A percentile compares a stretch with the other conserved stretches of the same genome.
Evolutionary conservation across 2,113 vertebrate species (phyloP).

Genomic region (Holacanthus passer): DNA sequence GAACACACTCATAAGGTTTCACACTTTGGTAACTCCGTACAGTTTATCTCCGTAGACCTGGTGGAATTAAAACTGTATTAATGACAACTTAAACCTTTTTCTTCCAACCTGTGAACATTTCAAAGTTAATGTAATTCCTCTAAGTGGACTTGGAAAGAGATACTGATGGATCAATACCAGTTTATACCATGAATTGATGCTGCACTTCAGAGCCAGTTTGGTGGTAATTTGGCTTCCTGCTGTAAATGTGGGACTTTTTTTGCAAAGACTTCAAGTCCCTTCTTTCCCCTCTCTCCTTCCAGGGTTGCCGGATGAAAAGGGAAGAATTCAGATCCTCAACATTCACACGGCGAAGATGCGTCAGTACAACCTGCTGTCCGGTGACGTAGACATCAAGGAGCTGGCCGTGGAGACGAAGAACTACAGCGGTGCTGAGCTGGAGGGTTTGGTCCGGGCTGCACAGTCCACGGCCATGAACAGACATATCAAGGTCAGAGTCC

Average conservation of each 20-base stretch:
- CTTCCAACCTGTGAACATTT: neutral
- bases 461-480: conserved; percentile 99
- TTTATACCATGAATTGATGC: too few relatives aligned
- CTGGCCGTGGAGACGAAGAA: conserved; percentile 95
- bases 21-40: neutral
- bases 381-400: conserved; percentile 90
- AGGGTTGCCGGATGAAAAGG: conserved; percentile 95
- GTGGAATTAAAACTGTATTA: neutral
- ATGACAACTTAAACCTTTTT: neutral
- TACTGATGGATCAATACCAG: neutral
- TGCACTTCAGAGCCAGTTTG: too few relatives aligned
- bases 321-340: conserved; percentile 93
- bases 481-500: conserved; percentile 93
- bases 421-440: conserved; percentile 96
- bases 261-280: neutral
- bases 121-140: neutral
- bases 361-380: conserved; percentile 87
- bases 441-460: conserved; percentile 95
- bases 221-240: too few relatives aligned
- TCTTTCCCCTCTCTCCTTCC: neutral
- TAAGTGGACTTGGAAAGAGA: neutral
- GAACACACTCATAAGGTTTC: neutral
- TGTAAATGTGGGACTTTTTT: neutral
- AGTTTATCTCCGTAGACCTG: neutral
- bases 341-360: conserved; percentile 96